phyloP scores from a whole-genome alignment of 2,888 invertebrate genomes.

The Cylindroiulus punctatus region DNA sequence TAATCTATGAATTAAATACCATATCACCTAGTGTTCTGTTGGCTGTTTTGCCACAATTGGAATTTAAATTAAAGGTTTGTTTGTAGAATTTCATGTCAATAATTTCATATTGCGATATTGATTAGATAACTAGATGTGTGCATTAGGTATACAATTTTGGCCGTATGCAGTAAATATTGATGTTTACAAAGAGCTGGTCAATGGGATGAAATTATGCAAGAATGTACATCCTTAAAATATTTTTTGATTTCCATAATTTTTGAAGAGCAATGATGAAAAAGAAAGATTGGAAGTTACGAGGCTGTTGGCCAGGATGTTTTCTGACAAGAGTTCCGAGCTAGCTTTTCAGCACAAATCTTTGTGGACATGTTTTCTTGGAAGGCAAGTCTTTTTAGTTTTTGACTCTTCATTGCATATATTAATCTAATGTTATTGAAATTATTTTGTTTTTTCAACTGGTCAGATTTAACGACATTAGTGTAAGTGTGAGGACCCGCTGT shows the following conservation, averaged over 20 bases:
- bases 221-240: no score
- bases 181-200: no score
- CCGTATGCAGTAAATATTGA: no score
- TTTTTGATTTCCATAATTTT: not conserved
- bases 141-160: no score
- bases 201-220: no score
- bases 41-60: conserved; percentile 91
- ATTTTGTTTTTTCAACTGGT: conserved; percentile 56
- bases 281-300: conserved; percentile 90
- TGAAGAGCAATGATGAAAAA: conserved; percentile 83
- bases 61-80: conserved; percentile 77
- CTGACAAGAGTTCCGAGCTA: conserved; percentile 88
- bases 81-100: not conserved
- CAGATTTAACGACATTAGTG: conserved; percentile 93
- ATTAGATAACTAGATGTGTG: no score
- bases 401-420: not conserved
- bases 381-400: conserved; percentile 64
- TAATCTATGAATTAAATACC: conserved; percentile 94
- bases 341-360: conserved; percentile 87
- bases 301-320: conserved; percentile 94
- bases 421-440: not conserved
- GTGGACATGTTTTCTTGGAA: conserved; percentile 91
- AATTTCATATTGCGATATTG: no score
- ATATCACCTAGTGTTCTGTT: conserved; percentile 88
- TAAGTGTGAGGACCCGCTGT: conserved; percentile 91